phyloP scores from a whole-genome alignment of 2,888 invertebrate genomes.

The Eilema griseolum region DNA sequence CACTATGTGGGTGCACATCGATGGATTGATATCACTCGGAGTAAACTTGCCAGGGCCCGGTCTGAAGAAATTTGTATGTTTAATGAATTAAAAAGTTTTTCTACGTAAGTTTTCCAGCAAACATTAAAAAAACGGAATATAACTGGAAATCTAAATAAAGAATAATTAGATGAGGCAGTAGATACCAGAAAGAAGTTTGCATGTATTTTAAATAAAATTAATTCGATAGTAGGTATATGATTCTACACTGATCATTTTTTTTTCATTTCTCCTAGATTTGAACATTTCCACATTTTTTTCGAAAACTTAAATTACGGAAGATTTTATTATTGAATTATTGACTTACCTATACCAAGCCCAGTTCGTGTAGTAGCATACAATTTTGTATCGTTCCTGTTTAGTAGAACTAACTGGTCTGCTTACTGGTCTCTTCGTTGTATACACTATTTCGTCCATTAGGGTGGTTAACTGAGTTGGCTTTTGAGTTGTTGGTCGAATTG shows the following conservation, averaged over 20 bases:
- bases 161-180: neutral
- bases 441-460: conserved; percentile 43
- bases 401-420: conserved; percentile 52
- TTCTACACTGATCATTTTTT: too few relatives aligned
- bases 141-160: neutral
- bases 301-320: neutral
- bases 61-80: conserved; percentile 66
- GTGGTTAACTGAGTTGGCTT: conserved; percentile 10
- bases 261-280: too few relatives aligned
- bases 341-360: conserved; percentile 95
- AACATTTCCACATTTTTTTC: too few relatives aligned
- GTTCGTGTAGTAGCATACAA: conserved; percentile 96
- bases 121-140: neutral
- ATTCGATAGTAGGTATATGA: too few relatives aligned
- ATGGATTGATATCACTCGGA: conserved; percentile 93
- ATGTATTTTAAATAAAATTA: too few relatives aligned
- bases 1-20: conserved; percentile 96
- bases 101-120: neutral
- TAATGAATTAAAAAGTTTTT: neutral
- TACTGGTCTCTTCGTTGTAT: conserved; percentile 63
- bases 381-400: conserved; percentile 88
- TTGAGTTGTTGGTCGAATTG: conserved; percentile 26
- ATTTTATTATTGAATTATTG: neutral
- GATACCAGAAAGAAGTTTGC: too few relatives aligned
- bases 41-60: conserved; percentile 93